Percentiles rank a stretch among this genome's conserved stretches.
Evolutionary conservation across 1,140 invertebrate genomes (phyloP).

Genomic region (Sitophilus oryzae): DNA sequence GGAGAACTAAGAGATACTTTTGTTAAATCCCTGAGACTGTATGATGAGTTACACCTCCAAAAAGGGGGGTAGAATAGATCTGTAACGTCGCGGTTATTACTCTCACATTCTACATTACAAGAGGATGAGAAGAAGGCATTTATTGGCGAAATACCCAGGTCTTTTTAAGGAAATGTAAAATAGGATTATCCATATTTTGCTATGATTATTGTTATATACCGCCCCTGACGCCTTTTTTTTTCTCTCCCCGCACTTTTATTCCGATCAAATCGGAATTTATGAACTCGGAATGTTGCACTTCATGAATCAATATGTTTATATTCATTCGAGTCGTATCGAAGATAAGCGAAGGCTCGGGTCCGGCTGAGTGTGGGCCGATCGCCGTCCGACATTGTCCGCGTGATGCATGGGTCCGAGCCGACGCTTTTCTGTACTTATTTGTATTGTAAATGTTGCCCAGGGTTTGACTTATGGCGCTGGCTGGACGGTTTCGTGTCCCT

Average conservation of each 20-base stretch:
- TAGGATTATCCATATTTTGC: too few relatives aligned
- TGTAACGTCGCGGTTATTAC: too few relatives aligned
- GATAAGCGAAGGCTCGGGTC: constrained; percentile 23
- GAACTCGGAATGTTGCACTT: constrained; percentile 19
- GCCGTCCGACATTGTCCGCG: constrained; percentile 15
- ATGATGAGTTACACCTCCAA: too few relatives aligned
- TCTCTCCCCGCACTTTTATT: too few relatives aligned
- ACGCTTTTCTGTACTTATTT: constrained; percentile 26
- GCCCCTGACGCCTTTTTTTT: neutral
- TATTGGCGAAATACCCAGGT: too few relatives aligned
- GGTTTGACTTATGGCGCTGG: constrained; percentile 22
- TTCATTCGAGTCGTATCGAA: constrained; percentile 16
- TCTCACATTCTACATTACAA: too few relatives aligned
- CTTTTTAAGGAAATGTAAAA: too few relatives aligned
- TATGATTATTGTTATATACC: too few relatives aligned
- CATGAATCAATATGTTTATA: constrained; percentile 26
- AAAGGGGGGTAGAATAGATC: too few relatives aligned
- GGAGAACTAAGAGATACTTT: too few relatives aligned
- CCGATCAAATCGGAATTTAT: constrained; percentile 4
- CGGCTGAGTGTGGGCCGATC: constrained; percentile 21
- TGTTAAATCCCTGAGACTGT: too few relatives aligned
- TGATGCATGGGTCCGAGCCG: constrained; percentile 21
- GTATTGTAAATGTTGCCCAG: constrained; percentile 26
- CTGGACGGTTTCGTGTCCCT: neutral
- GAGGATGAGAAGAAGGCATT: too few relatives aligned